Evolutionary conservation across 2,113 vertebrate species (phyloP).

Genomic region (Odobenus rosmarus): DNA sequence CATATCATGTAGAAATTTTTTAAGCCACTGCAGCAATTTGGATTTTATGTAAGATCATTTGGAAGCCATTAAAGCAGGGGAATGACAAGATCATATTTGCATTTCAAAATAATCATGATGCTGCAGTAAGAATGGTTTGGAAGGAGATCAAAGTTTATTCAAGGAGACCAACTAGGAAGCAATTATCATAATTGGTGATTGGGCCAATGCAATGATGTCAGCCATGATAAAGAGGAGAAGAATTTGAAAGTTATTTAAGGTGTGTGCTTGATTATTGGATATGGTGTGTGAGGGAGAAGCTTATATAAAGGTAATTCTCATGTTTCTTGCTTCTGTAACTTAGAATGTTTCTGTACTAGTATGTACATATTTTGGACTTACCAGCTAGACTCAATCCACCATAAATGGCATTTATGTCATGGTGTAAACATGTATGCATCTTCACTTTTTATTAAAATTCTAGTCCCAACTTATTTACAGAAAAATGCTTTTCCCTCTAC

Average conservation of each 20-base stretch:
- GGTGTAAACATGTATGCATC: neutral
- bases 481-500: slow-evolving; percentile 34
- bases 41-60: slow-evolving; percentile 43
- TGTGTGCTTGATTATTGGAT: neutral
- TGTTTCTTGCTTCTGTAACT: neutral
- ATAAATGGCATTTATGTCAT: neutral
- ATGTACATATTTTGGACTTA: neutral
- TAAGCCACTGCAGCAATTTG: neutral
- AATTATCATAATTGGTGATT: neutral
- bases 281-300: neutral
- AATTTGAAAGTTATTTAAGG: slow-evolving; percentile 4
- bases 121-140: neutral
- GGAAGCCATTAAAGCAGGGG: neutral
- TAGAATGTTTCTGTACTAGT: neutral
- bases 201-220: neutral
- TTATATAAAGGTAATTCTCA: neutral
- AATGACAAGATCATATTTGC: slow-evolving; percentile 35
- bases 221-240: neutral
- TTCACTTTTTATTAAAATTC: neutral
- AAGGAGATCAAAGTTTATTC: slow-evolving; percentile 20
- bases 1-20: neutral
- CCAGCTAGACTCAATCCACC: neutral
- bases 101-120: slow-evolving; percentile 31
- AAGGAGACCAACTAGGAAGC: neutral
- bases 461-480: neutral